Evolutionary conservation across 2,888 invertebrate species (phyloP), one percentile per base, ranked within the genome.

Genomic region (Hyles lineata): DNA sequence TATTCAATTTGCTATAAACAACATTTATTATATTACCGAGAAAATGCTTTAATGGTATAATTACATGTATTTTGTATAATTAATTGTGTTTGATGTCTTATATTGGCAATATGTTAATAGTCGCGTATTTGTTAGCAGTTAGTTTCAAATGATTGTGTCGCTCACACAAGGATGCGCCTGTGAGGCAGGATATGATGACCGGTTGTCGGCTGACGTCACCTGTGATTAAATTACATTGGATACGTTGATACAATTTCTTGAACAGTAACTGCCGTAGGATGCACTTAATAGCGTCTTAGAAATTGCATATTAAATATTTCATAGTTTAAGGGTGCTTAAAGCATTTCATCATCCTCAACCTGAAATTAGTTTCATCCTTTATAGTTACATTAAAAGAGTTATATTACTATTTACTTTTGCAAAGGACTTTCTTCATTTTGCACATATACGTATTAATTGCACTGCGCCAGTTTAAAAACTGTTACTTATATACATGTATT

Each of bases 141-240:
- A 67, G 63, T 67, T 67, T 50, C 43, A 43, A 67, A 50, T 67
- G 43, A 67, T 67, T 67, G 50, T 67, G 67, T 67, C 23, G 67
- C 50, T 67, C 67, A 67, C 23, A 67, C 50, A 67, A 67, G 67
- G 67, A 67, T 67, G 50, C 50, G 67, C 50, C 32, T 67, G 67
- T 67, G 67, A 67, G 67, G 50, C 67, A 67, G 67, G 67, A 67
- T 67, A 67, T 67, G 67, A 43, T 67, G 67, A 67, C 67, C 67
- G 67, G 67, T 67, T 67, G 67, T 67, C 50, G 50, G 67, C 50
- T 67, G 67, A 67, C 67, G 67, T 67, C 67, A 67, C 67, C 67
- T 50, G 67, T 67, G 67, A 67, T 67, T 67, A 50, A 67, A 67
- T 67, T 67, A 67, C 67, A 67, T 67, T 43, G 67, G 67, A 21